These are phyloP conservation scores for Hirtodrosophila confusa DNA, from an alignment of 2,888 invertebrate genomes.

Conservation along the genomic window DNA sequence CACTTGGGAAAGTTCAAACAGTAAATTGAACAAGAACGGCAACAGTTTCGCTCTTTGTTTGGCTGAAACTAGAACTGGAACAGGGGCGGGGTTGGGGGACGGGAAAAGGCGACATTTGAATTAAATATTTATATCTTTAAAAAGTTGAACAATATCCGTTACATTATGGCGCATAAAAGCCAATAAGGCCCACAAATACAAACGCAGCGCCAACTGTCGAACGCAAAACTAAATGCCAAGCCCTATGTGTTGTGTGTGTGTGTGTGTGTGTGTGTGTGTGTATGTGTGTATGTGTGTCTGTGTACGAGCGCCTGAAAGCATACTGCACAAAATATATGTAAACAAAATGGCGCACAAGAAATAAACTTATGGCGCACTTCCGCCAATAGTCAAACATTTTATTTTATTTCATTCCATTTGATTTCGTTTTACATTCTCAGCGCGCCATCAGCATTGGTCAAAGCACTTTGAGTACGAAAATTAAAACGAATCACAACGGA, in stretches of 20 bases:
- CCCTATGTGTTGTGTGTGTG: not conserved
- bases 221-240: slow-evolving; percentile 42
- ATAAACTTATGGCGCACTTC: slow-evolving; percentile 77
- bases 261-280: slow-evolving; percentile 6
- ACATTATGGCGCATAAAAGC: slow-evolving; percentile 71
- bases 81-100: not conserved
- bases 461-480: slow-evolving; percentile 65
- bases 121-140: slow-evolving; percentile 75
- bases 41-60: slow-evolving; percentile 37
- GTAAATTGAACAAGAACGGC: slow-evolving; percentile 47
- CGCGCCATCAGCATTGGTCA: slow-evolving; percentile 53
- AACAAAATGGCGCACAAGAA: slow-evolving; percentile 72
- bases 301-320: slow-evolving; percentile 27
- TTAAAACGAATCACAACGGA: slow-evolving; percentile 76
- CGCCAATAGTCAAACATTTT: slow-evolving; percentile 77
- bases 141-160: slow-evolving; percentile 76
- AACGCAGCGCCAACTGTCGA: slow-evolving; percentile 38
- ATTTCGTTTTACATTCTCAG: slow-evolving; percentile 40
- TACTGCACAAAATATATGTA: slow-evolving; percentile 47
- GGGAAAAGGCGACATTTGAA: slow-evolving; percentile 49
- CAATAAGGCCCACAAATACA: slow-evolving; percentile 62
- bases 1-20: slow-evolving; percentile 38
- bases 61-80: not conserved
- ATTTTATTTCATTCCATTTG: slow-evolving; percentile 68
- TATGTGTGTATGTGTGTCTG: not conserved